Percentiles rank a stretch among this genome's conserved stretches.
phyloP scores from a whole-genome alignment of 2,113 vertebrate species.

The Pristiophorus japonicus region DNA sequence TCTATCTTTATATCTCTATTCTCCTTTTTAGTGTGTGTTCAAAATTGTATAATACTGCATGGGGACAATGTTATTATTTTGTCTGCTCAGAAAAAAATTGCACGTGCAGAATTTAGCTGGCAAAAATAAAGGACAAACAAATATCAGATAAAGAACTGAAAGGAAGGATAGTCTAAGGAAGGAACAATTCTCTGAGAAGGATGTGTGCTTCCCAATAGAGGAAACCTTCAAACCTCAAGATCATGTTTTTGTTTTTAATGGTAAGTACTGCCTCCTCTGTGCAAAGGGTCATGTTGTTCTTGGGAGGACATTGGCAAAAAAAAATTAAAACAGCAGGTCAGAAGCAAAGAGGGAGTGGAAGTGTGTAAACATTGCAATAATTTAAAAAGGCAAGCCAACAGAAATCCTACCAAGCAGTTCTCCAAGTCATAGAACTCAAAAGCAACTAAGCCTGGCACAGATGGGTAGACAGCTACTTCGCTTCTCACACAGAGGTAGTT shows the following conservation, averaged over 20 bases:
- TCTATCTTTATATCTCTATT: neutral
- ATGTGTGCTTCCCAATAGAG: no score
- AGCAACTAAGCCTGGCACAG: neutral
- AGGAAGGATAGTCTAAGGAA: neutral
- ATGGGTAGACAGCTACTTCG: neutral
- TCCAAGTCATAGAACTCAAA: neutral
- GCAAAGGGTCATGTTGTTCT: constrained; percentile 3
- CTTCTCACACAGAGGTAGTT: neutral
- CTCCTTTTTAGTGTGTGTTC: neutral
- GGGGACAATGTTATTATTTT: neutral
- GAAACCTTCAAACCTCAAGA: constrained; percentile 7
- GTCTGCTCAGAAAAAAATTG: neutral
- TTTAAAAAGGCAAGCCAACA: neutral
- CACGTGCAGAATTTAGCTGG: neutral
- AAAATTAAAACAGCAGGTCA: neutral
- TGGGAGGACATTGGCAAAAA: neutral
- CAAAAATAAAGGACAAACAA: neutral
- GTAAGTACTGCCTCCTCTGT: neutral
- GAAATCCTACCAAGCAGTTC: neutral
- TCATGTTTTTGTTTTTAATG: neutral
- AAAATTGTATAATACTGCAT: neutral
- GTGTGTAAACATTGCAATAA: neutral
- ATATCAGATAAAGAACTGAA: neutral
- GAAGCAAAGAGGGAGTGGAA: neutral
- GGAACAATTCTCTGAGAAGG: neutral